Percentiles rank a stretch among this genome's conserved stretches.
These are phyloP conservation scores for Sus cebifrons DNA, from an alignment of 2,797 vertebrate genomes.

Conservation along the genomic window DNA sequence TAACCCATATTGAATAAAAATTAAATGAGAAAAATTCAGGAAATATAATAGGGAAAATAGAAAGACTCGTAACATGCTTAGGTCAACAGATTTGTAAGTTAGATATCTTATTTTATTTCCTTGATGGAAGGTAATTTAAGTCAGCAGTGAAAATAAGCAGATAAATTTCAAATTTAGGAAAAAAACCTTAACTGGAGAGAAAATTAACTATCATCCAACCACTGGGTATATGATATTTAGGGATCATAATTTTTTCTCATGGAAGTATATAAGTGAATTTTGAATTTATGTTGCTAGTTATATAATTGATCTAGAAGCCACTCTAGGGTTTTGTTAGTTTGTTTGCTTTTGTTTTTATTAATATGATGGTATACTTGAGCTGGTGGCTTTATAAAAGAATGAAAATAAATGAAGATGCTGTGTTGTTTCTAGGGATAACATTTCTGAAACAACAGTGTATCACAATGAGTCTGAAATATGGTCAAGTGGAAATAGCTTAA, in stretches of 20 bases:
- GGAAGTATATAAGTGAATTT: background rate
- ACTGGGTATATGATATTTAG: background rate
- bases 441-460: background rate
- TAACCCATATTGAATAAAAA: background rate
- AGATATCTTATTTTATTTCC: background rate
- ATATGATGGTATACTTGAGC: background rate
- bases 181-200: background rate
- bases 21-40: background rate
- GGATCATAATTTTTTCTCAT: background rate
- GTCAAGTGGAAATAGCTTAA: background rate
- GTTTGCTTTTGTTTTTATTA: background rate
- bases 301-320: background rate
- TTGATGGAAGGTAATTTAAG: background rate
- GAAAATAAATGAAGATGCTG: accelerated
- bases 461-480: no score
- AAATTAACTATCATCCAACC: background rate
- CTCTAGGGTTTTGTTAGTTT: background rate
- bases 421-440: background rate
- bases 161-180: background rate
- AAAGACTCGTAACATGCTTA: background rate
- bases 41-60: background rate
- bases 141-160: background rate
- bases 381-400: background rate
- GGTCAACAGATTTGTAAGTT: background rate
- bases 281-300: background rate